Conservation (phyloP, 2,797 vertebrate species). For the Pitangus sulphuratus region DNA sequence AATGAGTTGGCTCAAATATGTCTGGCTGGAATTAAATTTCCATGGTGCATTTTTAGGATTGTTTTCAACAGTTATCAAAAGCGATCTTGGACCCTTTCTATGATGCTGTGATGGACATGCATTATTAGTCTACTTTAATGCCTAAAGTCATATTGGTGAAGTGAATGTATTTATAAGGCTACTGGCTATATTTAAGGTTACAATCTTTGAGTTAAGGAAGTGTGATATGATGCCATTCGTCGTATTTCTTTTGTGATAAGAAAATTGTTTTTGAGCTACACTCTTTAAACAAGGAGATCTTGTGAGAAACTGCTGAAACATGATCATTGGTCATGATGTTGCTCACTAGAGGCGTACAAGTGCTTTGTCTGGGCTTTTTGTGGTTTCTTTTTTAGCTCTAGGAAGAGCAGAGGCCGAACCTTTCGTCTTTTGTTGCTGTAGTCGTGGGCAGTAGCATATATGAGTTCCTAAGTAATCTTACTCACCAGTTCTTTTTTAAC, state of each 20-base stretch:
- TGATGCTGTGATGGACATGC: background rate
- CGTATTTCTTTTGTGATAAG: background rate
- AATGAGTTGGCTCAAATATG: background rate
- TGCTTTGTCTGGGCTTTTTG: background rate
- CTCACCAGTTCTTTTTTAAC: background rate
- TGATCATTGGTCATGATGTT: accelerated
- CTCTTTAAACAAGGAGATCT: background rate
- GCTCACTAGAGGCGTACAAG: background rate
- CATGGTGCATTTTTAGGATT: background rate
- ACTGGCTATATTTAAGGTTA: background rate
- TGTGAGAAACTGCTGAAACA: background rate
- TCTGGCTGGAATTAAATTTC: background rate
- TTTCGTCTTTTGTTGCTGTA: background rate
- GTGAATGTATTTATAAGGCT: background rate
- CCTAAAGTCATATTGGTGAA: background rate
- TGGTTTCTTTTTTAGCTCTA: background rate
- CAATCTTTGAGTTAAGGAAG: background rate
- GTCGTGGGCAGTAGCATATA: background rate
- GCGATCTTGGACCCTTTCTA: background rate
- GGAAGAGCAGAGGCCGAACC: background rate
- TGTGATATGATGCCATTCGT: background rate
- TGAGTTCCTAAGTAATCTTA: background rate
- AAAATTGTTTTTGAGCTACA: background rate
- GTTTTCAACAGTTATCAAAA: background rate
- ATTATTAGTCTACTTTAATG: background rate